Conservation (phyloP, 2,113 vertebrate species). For the Cairina moschata region DNA sequence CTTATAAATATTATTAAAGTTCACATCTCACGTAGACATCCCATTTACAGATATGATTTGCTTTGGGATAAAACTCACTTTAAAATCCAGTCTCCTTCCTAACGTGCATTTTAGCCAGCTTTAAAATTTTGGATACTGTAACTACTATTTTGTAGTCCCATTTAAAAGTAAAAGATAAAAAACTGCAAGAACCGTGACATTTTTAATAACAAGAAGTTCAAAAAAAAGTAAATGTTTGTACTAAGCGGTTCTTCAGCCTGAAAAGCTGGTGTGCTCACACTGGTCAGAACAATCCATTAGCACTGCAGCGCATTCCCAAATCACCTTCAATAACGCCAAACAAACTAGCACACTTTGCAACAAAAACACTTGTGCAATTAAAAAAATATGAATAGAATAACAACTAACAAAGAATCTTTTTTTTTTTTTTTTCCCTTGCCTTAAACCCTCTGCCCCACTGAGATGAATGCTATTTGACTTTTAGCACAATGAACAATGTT, state of each 20-base stretch:
- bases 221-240: background rate
- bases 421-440: background rate
- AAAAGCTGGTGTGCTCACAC: background rate
- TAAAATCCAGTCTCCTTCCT: background rate
- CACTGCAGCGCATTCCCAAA: background rate
- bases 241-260: background rate
- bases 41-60: background rate
- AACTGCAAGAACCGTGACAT: background rate
- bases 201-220: background rate
- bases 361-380: background rate
- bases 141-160: background rate
- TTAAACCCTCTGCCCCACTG: background rate
- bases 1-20: background rate
- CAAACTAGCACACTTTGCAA: background rate
- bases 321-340: background rate
- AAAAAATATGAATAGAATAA: background rate
- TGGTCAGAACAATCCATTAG: background rate
- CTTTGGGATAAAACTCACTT: background rate
- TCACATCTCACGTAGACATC: background rate
- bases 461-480: constrained; percentile 18
- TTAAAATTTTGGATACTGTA: background rate
- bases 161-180: background rate
- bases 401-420: background rate
- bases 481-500: background rate
- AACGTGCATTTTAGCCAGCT: background rate